Conservation (phyloP, 2,888 invertebrate genomes). For the Abrostola tripartita region DNA sequence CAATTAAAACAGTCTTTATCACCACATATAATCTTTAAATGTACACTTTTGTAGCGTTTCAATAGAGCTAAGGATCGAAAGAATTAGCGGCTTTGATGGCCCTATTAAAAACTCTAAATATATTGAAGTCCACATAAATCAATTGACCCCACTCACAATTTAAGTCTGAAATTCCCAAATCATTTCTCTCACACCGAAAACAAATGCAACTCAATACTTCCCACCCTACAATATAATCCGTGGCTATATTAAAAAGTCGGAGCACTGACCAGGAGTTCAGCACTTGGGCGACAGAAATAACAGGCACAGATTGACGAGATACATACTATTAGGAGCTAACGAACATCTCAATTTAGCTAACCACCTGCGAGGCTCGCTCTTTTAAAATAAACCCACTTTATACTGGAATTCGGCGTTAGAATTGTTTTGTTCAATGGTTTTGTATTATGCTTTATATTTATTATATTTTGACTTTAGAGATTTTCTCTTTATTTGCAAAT, state of each 20-base stretch:
- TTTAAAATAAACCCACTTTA: conserved; percentile 54
- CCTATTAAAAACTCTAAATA: too few species aligned
- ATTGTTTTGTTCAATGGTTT: conserved; percentile 38
- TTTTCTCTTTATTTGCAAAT: not conserved
- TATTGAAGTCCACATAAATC: too few species aligned
- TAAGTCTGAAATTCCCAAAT: not conserved
- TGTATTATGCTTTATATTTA: conserved; percentile 8
- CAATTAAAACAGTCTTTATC: too few species aligned
- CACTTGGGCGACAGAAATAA: conserved; percentile 72
- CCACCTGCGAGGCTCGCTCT: conserved; percentile 68
- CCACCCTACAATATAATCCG: conserved; percentile 44
- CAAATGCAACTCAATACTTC: conserved; percentile 5
- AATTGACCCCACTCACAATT: not conserved
- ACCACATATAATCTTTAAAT: too few species aligned
- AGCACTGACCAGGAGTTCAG: conserved; percentile 48
- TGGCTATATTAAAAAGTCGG: conserved; percentile 53
- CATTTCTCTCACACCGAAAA: conserved; percentile 3
- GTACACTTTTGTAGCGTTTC: too few species aligned
- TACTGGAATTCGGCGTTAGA: conserved; percentile 44
- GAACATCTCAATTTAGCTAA: conserved; percentile 81
- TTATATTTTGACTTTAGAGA: not conserved
- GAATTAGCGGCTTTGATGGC: too few species aligned
- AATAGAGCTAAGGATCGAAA: too few species aligned
- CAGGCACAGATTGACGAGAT: conserved; percentile 75
- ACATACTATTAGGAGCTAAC: conserved; percentile 80